Conservation (phyloP, 1,140 invertebrate genomes). For the Cydia fagiglandana region DNA sequence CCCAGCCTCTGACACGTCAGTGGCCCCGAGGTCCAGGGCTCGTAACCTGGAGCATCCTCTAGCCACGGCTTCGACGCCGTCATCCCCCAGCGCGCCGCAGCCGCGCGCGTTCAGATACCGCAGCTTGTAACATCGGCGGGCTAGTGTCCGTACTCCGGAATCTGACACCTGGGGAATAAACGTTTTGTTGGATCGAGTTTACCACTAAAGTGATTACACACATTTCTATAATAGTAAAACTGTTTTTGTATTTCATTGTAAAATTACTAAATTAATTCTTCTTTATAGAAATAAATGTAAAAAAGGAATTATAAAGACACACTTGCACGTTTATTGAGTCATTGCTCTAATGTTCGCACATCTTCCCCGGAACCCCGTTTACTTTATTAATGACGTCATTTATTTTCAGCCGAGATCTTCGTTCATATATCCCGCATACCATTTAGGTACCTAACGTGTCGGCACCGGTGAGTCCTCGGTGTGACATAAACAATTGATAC, state of each 20-base stretch:
- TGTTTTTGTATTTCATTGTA: too few relatives aligned
- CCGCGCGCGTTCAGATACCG: conserved; percentile 94
- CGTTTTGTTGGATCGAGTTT: background rate
- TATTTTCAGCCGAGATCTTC: conserved; percentile 9
- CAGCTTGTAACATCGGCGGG: conserved; percentile 92
- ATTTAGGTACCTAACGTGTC: too few relatives aligned
- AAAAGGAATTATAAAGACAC: background rate
- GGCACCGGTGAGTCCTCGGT: too few relatives aligned
- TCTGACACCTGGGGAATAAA: conserved; percentile 84
- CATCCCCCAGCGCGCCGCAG: conserved; percentile 95
- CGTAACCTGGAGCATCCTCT: conserved; percentile 89
- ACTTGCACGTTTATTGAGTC: background rate
- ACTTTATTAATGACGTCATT: conserved; percentile 2
- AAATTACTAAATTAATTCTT: too few relatives aligned
- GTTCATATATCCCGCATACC: background rate
- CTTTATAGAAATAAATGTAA: background rate
- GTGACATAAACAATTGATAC: too few relatives aligned
- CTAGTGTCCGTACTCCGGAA: conserved; percentile 92
- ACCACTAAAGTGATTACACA: too few relatives aligned
- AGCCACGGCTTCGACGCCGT: conserved; percentile 90
- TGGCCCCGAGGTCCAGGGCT: conserved; percentile 94
- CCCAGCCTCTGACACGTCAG: conserved; percentile 93
- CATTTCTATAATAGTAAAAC: too few relatives aligned
- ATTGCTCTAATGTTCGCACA: background rate
- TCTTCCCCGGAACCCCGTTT: background rate